Evolutionary conservation across 1,140 invertebrate genomes (phyloP), one percentile per base, ranked within the genome.

Genomic region (Drosophila simulans): DNA sequence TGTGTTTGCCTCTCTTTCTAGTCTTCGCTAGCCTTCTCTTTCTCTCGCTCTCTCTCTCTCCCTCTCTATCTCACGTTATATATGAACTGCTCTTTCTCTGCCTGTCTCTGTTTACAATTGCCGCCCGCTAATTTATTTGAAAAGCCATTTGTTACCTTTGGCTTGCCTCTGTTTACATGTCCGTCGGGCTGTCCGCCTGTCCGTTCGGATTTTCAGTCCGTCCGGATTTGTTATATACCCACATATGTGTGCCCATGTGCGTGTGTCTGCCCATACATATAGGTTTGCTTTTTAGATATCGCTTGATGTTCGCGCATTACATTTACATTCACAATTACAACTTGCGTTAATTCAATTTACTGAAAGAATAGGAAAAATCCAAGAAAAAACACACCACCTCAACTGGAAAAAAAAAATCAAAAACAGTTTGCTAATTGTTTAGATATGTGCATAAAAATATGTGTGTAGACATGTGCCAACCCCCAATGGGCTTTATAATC

Each of bases 81-180:
- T 27, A 10, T 48, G 17, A 25, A 39, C 22, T 45, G 51, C 49
- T 42, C 25, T 60, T 43, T 65, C 35, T 65, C 42, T 40, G 37
- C 34, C 48, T 77, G 25, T 70, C 78, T 81, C 65, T 86, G 83
- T 88, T 88, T 86, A 88, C 71, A 83, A 72, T 80, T 64, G 77
- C 66, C 58, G 79, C 60, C 63, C 79, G 79, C 79, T 88, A 79
- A 88, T 88, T 88, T 88, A 88, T 88, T 88, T 88, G 83, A 88
- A 88, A 88, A 88, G 80, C 79, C 84, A 88, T 88, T 88, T 88
- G 83, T 88, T 88, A 88, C 83, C 83, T 88, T 88, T 88, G 74
- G 83, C 78, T 78, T 73, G 82, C 39, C 56, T 79, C 70, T 86
- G 83, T 86, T 86, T 86, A 86, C 83, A 88, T 66, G 57, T 77